Evolutionary conservation across 2,888 invertebrate genomes (phyloP).

Genomic region (Epistrophe eligans): DNA sequence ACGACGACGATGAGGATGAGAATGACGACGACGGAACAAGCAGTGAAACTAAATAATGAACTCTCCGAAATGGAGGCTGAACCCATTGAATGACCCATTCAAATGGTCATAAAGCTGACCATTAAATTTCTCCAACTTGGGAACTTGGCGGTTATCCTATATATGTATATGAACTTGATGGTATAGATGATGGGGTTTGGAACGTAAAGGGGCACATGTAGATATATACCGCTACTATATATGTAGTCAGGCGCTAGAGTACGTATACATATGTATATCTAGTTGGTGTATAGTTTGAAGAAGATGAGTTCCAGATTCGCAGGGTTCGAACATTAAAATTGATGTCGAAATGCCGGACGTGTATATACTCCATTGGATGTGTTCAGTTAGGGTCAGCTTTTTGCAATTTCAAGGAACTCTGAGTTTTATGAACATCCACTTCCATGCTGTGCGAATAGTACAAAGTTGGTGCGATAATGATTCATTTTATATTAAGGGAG

Average conservation of each 20-base stretch:
- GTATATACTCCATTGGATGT: conserved; percentile 29
- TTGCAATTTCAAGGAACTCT: conserved; percentile 63
- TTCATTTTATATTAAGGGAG: conserved; percentile 66
- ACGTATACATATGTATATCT: background rate
- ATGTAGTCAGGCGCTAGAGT: conserved; percentile 43
- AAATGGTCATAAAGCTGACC: conserved; percentile 77
- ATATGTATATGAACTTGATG: background rate
- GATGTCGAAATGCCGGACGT: conserved; percentile 41
- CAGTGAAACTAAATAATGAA: conserved; percentile 72
- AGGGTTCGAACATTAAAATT: conserved; percentile 59
- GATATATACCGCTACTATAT: background rate
- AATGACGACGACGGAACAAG: conserved; percentile 21
- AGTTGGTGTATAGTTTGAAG: conserved; percentile 43
- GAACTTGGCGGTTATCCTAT: conserved; percentile 69
- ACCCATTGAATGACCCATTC: conserved; percentile 76
- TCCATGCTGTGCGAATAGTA: conserved; percentile 62
- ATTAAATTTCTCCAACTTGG: conserved; percentile 75
- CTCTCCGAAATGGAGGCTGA: conserved; percentile 74
- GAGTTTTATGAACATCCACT: conserved; percentile 67
- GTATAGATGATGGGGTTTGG: conserved; percentile 8
- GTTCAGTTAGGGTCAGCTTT: conserved; percentile 53
- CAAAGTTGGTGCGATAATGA: conserved; percentile 73
- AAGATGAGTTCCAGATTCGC: conserved; percentile 67
- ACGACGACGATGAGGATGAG: background rate
- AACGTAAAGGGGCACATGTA: background rate